phyloP scores from a whole-genome alignment of 2,113 vertebrate genomes.

The Prochilodus magdalenae region DNA sequence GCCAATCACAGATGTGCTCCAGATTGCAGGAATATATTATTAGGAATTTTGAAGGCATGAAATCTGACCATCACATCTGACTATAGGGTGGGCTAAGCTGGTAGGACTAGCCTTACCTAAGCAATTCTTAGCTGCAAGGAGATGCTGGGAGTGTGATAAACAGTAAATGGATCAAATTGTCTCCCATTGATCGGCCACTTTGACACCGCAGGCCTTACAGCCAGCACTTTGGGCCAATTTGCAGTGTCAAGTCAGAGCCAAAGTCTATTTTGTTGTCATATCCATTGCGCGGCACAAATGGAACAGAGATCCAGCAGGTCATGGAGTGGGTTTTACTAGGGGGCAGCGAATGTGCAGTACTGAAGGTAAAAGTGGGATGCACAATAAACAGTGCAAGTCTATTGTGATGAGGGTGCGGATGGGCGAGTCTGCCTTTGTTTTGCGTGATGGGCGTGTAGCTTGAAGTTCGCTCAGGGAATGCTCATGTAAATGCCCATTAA shows the following conservation, averaged over 20 bases:
- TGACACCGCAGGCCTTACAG: neutral
- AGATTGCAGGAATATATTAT: neutral
- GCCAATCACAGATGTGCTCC: neutral
- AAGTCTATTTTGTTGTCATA: neutral
- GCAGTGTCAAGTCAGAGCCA: neutral
- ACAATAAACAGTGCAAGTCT: neutral
- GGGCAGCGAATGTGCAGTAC: neutral
- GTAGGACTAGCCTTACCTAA: neutral
- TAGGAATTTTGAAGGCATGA: neutral
- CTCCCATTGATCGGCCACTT: neutral
- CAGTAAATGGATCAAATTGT: constrained; percentile 1
- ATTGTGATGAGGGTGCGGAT: neutral
- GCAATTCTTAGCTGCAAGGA: neutral
- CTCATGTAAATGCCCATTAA: neutral
- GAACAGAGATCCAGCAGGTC: neutral
- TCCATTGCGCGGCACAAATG: neutral
- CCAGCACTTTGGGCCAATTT: neutral
- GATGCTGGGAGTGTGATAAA: neutral
- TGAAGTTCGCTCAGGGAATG: neutral
- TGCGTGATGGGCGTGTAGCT: neutral
- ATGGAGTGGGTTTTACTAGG: no score
- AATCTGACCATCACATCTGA: no score
- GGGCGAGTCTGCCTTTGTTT: neutral
- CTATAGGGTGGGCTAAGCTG: no score
- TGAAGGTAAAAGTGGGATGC: neutral